Conservation (phyloP, 2,888 invertebrate species). For the Oconnorella tubifera region DNA sequence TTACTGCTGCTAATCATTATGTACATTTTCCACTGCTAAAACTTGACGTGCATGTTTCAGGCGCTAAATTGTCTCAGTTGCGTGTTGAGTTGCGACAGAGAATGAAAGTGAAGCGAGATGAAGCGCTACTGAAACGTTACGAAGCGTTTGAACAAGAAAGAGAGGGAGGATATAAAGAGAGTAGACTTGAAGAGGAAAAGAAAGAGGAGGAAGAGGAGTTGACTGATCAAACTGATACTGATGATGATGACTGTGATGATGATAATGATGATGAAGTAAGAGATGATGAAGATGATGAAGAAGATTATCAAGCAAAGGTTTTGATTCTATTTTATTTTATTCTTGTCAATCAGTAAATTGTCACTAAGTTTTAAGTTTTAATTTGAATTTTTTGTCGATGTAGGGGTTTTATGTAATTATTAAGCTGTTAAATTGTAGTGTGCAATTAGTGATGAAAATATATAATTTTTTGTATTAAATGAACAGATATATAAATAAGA, state of each 20-base stretch:
- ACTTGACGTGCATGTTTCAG: too few species aligned
- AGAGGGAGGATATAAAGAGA: slow-evolving; percentile 48
- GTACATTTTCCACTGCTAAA: too few species aligned
- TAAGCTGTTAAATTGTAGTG: too few species aligned
- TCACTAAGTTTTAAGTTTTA: too few species aligned
- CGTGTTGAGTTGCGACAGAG: slow-evolving; percentile 69
- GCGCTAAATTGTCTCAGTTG: slow-evolving; percentile 68
- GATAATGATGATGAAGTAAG: slow-evolving; percentile 35
- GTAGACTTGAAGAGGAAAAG: slow-evolving; percentile 39
- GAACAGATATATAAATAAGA: not conserved
- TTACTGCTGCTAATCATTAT: too few species aligned
- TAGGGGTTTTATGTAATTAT: too few species aligned
- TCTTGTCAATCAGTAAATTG: too few species aligned
- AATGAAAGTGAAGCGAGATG: slow-evolving; percentile 69
- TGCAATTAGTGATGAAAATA: too few species aligned
- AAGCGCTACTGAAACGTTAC: slow-evolving; percentile 68
- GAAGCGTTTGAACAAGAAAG: slow-evolving; percentile 53
- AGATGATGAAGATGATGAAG: slow-evolving; percentile 24
- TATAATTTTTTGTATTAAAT: too few species aligned
- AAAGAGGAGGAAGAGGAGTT: slow-evolving; percentile 56
- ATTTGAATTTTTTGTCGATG: too few species aligned
- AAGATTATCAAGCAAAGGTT: not conserved
- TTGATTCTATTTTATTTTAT: too few species aligned
- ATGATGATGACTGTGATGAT: slow-evolving; percentile 51
- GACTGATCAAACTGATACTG: slow-evolving; percentile 54